A percentile compares a stretch with the other conserved stretches of the same genome.
phyloP scores from a whole-genome alignment of 53 echinoderm and acorn worm genomes.

The Zoroaster sp. region DNA sequence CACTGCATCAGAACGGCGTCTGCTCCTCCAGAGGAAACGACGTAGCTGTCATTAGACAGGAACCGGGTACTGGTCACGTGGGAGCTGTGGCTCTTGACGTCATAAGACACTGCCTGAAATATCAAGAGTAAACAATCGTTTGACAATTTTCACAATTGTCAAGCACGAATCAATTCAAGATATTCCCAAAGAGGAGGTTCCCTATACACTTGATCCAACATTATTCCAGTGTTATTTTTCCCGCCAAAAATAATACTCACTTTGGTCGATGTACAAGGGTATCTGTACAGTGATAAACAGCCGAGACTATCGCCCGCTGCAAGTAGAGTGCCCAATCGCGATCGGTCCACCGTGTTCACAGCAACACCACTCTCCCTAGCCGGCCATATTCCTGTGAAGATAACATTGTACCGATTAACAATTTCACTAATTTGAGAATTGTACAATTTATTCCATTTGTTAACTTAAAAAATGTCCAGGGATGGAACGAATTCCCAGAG shows the following conservation, averaged over 20 bases:
- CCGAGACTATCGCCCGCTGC: constrained; percentile 83
- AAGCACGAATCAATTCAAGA: too few relatives aligned
- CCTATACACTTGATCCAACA: too few relatives aligned
- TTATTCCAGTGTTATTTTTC: too few relatives aligned
- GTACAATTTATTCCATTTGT: too few relatives aligned
- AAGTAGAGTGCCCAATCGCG: constrained; percentile 58
- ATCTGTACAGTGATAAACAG: constrained; percentile 73
- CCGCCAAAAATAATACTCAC: constrained; percentile 31
- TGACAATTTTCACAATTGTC: too few relatives aligned
- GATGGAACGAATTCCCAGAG: too few relatives aligned
- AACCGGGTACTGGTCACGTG: constrained; percentile 76
- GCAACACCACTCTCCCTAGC: constrained; percentile 65
- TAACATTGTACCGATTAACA: too few relatives aligned
- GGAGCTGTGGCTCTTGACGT: constrained; percentile 81
- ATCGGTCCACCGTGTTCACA: constrained; percentile 69
- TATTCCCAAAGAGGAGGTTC: too few relatives aligned
- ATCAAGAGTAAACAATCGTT: not conserved
- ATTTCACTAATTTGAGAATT: too few relatives aligned
- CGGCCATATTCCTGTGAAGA: constrained; percentile 97
- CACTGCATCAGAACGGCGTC: constrained; percentile 85
- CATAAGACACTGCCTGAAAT: constrained; percentile 73
- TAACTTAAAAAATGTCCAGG: too few relatives aligned
- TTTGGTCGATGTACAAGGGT: constrained; percentile 84
- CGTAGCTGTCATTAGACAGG: constrained; percentile 67
- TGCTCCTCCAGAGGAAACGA: constrained; percentile 74